Evolutionary conservation across 2,113 vertebrate species (phyloP).

Genomic region (Bubo bubo): DNA sequence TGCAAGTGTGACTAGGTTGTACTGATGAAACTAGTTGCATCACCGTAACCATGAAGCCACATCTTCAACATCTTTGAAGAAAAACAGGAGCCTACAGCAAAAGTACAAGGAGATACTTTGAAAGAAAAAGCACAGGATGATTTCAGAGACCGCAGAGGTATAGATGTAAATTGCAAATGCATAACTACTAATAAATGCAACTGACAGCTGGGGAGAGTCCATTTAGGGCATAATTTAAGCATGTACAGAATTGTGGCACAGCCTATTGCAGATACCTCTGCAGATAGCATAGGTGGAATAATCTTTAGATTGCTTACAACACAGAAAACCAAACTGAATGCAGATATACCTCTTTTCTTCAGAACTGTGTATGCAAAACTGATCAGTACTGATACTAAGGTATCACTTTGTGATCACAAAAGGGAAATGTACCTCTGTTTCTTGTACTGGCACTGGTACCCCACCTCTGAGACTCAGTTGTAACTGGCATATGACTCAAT

Average conservation of each 20-base stretch:
- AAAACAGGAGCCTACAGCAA: background rate
- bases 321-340: background rate
- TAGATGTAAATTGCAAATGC: accelerated
- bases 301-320: background rate
- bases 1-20: background rate
- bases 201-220: background rate
- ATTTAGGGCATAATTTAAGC: background rate
- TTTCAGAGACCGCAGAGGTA: background rate
- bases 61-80: background rate
- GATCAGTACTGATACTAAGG: background rate
- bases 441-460: background rate
- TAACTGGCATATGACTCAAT: background rate
- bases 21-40: background rate
- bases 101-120: background rate
- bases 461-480: background rate
- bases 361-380: background rate
- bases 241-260: background rate
- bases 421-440: background rate
- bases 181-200: background rate
- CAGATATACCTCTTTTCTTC: background rate
- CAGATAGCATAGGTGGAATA: background rate
- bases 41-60: accelerated
- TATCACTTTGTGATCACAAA: background rate
- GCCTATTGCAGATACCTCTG: background rate
- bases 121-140: background rate